These are phyloP conservation scores for Limnodromus scolopaceus DNA, from an alignment of 2,797 vertebrate species.

Conservation along the genomic window DNA sequence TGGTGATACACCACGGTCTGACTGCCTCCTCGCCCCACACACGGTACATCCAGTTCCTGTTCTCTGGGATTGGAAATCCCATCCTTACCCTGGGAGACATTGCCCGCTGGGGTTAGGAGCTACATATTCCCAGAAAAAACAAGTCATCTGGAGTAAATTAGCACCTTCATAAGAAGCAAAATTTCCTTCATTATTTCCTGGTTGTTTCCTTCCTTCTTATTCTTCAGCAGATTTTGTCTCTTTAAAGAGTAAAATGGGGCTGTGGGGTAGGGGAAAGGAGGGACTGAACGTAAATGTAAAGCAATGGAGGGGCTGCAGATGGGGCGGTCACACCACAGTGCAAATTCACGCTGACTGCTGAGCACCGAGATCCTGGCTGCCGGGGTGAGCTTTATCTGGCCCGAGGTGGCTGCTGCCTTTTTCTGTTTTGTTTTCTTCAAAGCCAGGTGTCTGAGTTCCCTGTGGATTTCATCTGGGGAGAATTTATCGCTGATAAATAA, in stretches of 20 bases:
- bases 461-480: not conserved
- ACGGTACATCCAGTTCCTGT: not conserved
- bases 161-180: not conserved
- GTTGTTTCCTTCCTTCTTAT: not conserved
- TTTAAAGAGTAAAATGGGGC: not conserved
- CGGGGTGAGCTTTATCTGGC: not conserved
- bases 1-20: accelerated
- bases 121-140: accelerated
- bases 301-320: not conserved
- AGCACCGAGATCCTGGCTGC: not conserved
- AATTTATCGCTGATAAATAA: conserved; percentile 52
- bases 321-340: not conserved
- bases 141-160: not conserved
- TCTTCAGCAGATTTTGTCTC: not conserved
- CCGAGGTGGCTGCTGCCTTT: not conserved
- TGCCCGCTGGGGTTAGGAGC: not conserved
- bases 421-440: not conserved
- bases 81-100: not conserved
- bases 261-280: not conserved
- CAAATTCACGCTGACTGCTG: not conserved
- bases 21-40: accelerated
- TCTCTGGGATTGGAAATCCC: not conserved
- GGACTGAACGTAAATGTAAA: not conserved
- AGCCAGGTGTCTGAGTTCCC: not conserved
- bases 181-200: not conserved